Conservation (phyloP, 2,797 vertebrate genomes). For the Silurus aristotelis region DNA sequence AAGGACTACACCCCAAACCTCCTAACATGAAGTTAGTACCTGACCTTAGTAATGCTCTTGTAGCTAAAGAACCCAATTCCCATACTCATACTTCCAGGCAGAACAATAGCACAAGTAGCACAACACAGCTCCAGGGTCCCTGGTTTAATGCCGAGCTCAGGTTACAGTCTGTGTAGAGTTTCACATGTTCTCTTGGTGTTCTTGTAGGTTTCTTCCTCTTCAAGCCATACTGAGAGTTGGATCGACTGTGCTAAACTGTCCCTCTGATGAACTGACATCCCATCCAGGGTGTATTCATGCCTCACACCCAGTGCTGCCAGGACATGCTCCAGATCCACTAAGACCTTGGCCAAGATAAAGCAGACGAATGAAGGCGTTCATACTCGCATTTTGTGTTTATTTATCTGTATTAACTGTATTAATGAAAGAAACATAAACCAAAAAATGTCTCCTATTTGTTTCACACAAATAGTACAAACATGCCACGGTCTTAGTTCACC, state of each 20-base stretch:
- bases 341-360: background rate
- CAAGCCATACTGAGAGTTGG: background rate
- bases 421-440: background rate
- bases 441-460: background rate
- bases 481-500: background rate
- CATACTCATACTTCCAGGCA: background rate
- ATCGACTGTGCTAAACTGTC: background rate
- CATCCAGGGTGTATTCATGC: background rate
- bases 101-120: background rate
- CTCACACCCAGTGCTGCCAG: background rate
- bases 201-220: background rate
- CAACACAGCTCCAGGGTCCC: background rate
- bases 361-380: background rate
- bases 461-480: background rate
- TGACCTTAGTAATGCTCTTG: background rate
- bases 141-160: background rate
- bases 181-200: background rate
- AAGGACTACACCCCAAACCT: background rate
- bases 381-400: background rate
- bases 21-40: background rate
- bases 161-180: background rate
- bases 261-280: background rate
- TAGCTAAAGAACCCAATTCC: background rate
- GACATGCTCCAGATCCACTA: background rate
- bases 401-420: background rate